phyloP scores from a whole-genome alignment of 2,888 invertebrate species.

The Drosophila emarginata region DNA sequence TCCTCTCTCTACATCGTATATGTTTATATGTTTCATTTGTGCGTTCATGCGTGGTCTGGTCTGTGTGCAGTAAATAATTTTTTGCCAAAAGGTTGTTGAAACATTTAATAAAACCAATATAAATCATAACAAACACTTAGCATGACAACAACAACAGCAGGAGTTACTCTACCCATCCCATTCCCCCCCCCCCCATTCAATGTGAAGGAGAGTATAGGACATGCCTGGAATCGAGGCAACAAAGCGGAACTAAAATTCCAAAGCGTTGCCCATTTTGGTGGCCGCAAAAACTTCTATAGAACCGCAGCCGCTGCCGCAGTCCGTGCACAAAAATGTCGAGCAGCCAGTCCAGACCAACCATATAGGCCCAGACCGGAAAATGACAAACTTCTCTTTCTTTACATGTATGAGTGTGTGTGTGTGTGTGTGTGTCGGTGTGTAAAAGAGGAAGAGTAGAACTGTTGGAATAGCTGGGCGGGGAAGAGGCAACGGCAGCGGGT shows the following conservation, averaged over 20 bases:
- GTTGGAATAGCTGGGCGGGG: not conserved
- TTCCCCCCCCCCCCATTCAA: not conserved
- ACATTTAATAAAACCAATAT: constrained; percentile 82
- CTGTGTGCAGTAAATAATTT: constrained; percentile 70
- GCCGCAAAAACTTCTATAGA: constrained; percentile 67
- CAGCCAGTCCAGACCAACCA: constrained; percentile 30
- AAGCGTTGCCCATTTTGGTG: constrained; percentile 72
- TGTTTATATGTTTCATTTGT: constrained; percentile 15
- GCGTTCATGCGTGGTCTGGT: constrained; percentile 50
- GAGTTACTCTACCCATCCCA: not conserved
- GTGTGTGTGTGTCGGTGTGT: constrained; percentile 2
- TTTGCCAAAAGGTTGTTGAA: constrained; percentile 78
- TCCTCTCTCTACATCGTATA: not conserved
- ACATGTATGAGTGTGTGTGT: constrained; percentile 11
- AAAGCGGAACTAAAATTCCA: constrained; percentile 78
- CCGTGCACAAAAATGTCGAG: constrained; percentile 70
- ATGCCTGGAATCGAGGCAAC: constrained; percentile 49
- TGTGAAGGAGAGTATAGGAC: not conserved
- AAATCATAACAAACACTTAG: constrained; percentile 81
- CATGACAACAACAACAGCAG: constrained; percentile 48
- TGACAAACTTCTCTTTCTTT: constrained; percentile 33
- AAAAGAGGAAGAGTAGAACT: not conserved
- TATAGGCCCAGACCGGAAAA: constrained; percentile 22
- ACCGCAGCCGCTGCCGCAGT: constrained; percentile 26
- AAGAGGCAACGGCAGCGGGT: not conserved